Evolutionary conservation across 1,140 invertebrate genomes (phyloP), one percentile per base, ranked within the genome.

Genomic region (Cydia fagiglandana): DNA sequence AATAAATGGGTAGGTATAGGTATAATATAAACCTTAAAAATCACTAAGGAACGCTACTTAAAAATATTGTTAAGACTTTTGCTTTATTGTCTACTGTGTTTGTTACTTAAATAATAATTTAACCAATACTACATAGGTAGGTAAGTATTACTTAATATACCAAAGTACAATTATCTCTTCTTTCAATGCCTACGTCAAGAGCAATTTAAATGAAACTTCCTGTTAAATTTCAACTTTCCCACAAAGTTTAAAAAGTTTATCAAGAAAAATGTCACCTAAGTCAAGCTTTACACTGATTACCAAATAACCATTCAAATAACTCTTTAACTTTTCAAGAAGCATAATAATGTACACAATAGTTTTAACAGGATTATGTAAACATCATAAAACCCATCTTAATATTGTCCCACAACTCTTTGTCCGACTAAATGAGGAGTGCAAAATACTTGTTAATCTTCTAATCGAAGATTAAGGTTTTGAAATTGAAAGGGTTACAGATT

Each of bases 241-340:
- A 61, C 56, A 61, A 10, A 24, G 20, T 61, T 61, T 61, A 24
- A 24, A 61, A 24, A 24, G 56, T 61, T 61, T 61, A 24, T 47
- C 41, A 77, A 75, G 73, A 50, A 74, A 41, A 45, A 47, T 47
- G 30, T 74, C 66, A n/a, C 50, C 30, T 73, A 17, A 68, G 24
- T 75, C n/a, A 34, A 30, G 17, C 24, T 75, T 75, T 28, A 61
- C 17, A 61, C 9, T 56, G 53, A 61, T 61, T 61, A 61, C 56
- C 17, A 56, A 56, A 56, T 24, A 24, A 24, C 24, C 2, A 24
- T 24, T 24, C 24, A 24, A 24, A 24, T 12, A 24, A 53, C 4
- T 53, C 50, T 12, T 24, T 24, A 61, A 2, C 4, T 24, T 61
- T 61, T 61, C 56, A 61, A 61, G 20, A 61, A 61, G 56, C 56